Base-by-base conservation (phyloP, 2,797 vertebrate species). In the Sylvilagus floridanus region DNA sequence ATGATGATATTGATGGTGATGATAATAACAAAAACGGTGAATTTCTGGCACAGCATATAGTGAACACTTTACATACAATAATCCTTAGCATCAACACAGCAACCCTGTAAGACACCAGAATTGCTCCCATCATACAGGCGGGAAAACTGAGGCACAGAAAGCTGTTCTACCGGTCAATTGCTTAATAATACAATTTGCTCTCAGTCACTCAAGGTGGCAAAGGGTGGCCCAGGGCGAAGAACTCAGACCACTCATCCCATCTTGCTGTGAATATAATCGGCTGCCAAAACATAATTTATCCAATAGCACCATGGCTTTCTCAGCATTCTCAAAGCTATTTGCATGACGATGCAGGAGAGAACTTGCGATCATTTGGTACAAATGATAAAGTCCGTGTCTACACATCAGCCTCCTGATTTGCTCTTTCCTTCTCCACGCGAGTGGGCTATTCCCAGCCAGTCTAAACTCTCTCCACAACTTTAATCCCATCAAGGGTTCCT, bases 161-260 rank as follows among this genome's bases (percentile, higher is more conserved):
- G 22, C 54, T 57, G 14, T 57, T 16, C 21, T n/a, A 14, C 26
- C 52, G 35, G 26, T 78, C 24, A 77, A 8, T 63, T 65, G 16
- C 6, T 86, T 77, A 54, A 50, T 68, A 57, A 50, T 1, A 82
- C 22, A 84, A 30, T 24, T 73, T 17, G 35, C 2, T 89, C 16
- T 30, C 60, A 35, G 7, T 71, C n/a, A 52, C 71, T 37, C 6
- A 82, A 7, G 88, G 28, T 47, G 35, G 19, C 7, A 8, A n/a
- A 16, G 0, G 22, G 3, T 19, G 19, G 13, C 19, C 88, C 9
- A 9, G 7, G 5, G n/a, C 1, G 1, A 16, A 5, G 57, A 16
- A 54, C n/a, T 76, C 17, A 19, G 62, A 22, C 13, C 35, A 60
- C 68, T 26, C 79, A 65, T 17, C 3, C 26, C 19, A 50, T 26